Evolutionary conservation across 2,888 invertebrate species (phyloP), one percentile per base, ranked within the genome.

Genomic region (Callinectes sapidus): DNA sequence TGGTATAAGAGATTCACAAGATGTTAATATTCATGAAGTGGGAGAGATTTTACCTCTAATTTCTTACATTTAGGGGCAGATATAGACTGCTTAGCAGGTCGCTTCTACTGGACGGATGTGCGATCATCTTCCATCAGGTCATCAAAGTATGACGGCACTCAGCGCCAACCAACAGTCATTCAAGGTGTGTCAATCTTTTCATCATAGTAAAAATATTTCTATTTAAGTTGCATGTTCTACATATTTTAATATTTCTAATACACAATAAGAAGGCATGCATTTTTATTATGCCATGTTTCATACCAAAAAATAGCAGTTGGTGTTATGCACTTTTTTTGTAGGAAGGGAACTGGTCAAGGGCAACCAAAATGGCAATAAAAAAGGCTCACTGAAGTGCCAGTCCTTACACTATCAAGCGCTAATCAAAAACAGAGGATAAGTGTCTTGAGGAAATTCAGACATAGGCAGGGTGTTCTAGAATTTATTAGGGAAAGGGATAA

Each of bases 101-200:
- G 97, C 94, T 97, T 99, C 92, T 99, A 98, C 95, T 99, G 99
- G 98, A 98, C 98, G 93, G 99, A 99, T 96, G 98, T 99, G 14
- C 97, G 97, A 0, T 97, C 97, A 93, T 97, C 97, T 92, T 97
- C 97, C 18, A 98, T 98, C 93, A 97, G 97, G 95, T 97, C 97
- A 95, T 96, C 98, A 0, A 96, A 97, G 48, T 97, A 98, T 95
- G 97, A 98, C 95, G 98, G 98, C 91, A 97, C 97, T 14, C 97
- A 97, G 93, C 96, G 96, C 92, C 96, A 97, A 94, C 96, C 96
- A 87, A 97, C 98, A 95, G 96, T 97, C 48, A 96, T 96, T 61
- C 96, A 96, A 95, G 96, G 97, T 97, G 95, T 71, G 28, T 42
- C 6, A 71, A 54, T 90, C 18, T 89, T 66, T 35, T 18, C n/a